Conservation (phyloP, 2,797 vertebrate species). For the Tinamus major region DNA sequence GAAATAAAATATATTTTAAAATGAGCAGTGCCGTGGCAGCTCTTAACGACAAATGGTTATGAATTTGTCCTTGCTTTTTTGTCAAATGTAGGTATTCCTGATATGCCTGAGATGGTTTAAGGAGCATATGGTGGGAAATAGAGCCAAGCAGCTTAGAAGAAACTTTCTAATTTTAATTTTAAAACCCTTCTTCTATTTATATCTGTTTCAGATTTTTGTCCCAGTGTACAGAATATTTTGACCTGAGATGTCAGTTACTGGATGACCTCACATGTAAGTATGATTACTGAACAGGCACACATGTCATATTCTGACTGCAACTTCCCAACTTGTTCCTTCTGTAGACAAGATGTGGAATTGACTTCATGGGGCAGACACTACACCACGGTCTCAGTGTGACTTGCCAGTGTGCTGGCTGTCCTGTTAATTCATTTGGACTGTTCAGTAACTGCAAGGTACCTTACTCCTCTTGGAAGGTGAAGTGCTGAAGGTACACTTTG, state of each 20-base stretch:
- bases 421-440: background rate
- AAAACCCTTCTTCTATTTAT: background rate
- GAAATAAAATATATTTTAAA: background rate
- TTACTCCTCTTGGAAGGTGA: background rate
- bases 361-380: rapidly evolving
- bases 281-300: background rate
- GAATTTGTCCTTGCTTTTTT: background rate
- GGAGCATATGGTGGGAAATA: background rate
- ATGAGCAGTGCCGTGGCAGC: background rate
- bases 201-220: constrained; percentile 88
- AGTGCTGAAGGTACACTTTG: background rate
- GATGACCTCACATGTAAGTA: constrained; percentile 97
- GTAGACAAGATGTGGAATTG: background rate
- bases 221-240: constrained; percentile 98
- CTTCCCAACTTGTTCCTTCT: background rate
- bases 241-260: constrained; percentile 94
- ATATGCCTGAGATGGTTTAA: background rate
- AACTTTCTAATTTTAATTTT: background rate
- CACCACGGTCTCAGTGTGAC: background rate
- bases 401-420: background rate
- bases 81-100: background rate
- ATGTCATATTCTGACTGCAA: background rate
- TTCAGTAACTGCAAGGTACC: background rate
- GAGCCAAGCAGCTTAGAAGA: background rate
- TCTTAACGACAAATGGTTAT: background rate